Conservation (phyloP, 30 jellyfish, hydroid and myxozoan species). For the Catostylus mosaicus region DNA sequence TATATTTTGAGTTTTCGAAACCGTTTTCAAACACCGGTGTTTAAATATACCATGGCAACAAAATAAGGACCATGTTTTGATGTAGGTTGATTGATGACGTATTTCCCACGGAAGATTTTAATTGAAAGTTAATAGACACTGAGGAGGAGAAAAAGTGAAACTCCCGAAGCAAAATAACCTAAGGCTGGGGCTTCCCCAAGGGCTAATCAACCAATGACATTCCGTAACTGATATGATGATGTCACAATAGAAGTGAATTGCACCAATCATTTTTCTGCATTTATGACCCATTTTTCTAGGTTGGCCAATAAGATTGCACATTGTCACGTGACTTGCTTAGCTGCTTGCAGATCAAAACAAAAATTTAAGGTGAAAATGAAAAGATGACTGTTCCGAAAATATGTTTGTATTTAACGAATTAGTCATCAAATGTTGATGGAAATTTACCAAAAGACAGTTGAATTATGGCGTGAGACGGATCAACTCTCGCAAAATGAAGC, state of each 20-base stretch:
- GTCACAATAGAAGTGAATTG: neutral
- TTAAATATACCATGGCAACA: no score
- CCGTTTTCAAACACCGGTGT: no score
- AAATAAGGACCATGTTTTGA: no score
- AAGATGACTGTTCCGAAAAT: neutral
- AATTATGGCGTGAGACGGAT: neutral
- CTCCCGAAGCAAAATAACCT: no score
- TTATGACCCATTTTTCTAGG: neutral
- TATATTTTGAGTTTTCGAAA: no score
- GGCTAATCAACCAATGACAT: slow-evolving; percentile 11
- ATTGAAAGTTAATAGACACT: no score
- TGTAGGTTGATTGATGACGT: no score
- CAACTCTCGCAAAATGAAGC: neutral
- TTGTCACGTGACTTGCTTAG: slow-evolving; percentile 40
- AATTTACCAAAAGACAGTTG: neutral
- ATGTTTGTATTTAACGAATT: neutral
- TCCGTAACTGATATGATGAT: neutral
- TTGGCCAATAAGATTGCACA: slow-evolving; percentile 24
- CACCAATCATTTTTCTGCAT: slow-evolving; percentile 16
- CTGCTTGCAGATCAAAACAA: slow-evolving; percentile 46
- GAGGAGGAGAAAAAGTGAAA: no score
- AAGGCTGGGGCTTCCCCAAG: slow-evolving; percentile 11
- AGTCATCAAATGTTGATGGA: neutral
- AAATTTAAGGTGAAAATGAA: neutral
- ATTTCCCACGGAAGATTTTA: no score